These are phyloP conservation scores for Rattus norvegicus DNA, from an alignment of 2,113 vertebrate species.

Conservation along the genomic window DNA sequence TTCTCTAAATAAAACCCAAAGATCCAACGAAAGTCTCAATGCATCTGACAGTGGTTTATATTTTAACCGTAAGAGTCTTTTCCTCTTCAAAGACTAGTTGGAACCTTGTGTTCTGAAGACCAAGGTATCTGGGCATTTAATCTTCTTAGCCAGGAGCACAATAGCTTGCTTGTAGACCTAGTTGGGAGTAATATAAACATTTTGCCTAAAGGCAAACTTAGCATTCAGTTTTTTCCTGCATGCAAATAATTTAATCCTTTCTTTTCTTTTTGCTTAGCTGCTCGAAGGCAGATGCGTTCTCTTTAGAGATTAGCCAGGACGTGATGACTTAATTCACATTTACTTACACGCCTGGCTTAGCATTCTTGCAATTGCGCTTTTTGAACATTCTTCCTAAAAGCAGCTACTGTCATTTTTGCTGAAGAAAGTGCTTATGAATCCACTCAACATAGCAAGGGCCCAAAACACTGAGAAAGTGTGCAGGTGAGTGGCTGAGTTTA, in stretches of 20 bases:
- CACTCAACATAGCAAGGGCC: constrained; percentile 19
- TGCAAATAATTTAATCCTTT: constrained; percentile 78
- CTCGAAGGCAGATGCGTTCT: constrained; percentile 72
- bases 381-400: constrained; percentile 68
- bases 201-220: constrained; percentile 72
- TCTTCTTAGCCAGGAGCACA: constrained; percentile 71
- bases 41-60: constrained; percentile 23
- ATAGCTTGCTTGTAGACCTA: constrained; percentile 65
- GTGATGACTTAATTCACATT: constrained; percentile 81
- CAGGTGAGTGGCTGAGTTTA: constrained; percentile 47
- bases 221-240: constrained; percentile 65
- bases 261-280: constrained; percentile 71
- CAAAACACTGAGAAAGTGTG: not conserved
- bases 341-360: constrained; percentile 75
- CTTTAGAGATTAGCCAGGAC: constrained; percentile 78
- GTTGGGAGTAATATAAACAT: constrained; percentile 71
- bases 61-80: constrained; percentile 43
- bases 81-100: constrained; percentile 54
- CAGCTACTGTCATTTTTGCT: constrained; percentile 59
- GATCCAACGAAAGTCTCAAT: not conserved
- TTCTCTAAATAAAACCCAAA: constrained; percentile 31
- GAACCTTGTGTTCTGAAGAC: constrained; percentile 45
- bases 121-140: constrained; percentile 45
- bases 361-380: constrained; percentile 61
- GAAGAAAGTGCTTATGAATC: constrained; percentile 51